A percentile compares a stretch with the other conserved stretches of the same genome.
phyloP scores from a whole-genome alignment of 2,113 vertebrate species.

The Lasiurus borealis region DNA sequence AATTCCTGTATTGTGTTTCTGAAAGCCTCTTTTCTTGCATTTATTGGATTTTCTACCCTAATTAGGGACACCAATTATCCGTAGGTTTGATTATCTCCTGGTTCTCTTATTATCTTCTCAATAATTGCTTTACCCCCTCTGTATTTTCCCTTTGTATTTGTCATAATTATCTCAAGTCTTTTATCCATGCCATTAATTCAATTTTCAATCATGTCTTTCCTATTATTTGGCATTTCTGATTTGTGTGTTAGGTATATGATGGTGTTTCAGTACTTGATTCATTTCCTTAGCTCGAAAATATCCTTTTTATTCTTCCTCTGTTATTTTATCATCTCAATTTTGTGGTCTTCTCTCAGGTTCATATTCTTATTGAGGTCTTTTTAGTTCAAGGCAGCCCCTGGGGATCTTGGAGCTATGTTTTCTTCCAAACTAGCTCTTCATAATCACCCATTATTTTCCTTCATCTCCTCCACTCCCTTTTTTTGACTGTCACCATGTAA shows the following conservation, averaged over 20 bases:
- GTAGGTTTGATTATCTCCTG: constrained; percentile 64
- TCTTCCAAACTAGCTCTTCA: neutral
- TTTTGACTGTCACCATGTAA: neutral
- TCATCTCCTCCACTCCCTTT: neutral
- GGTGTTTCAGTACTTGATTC: constrained; percentile 37
- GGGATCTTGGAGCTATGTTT: neutral
- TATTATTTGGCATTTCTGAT: constrained; percentile 63
- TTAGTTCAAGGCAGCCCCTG: neutral
- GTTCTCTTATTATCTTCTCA: constrained; percentile 46
- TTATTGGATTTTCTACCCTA: constrained; percentile 61
- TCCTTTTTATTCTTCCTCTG: neutral
- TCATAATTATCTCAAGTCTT: constrained; percentile 66
- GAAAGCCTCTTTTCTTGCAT: constrained; percentile 53
- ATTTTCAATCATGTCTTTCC: constrained; percentile 69
- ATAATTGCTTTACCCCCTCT: constrained; percentile 65
- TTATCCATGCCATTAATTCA: constrained; percentile 70
- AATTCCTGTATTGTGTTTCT: constrained; percentile 12
- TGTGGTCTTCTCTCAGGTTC: constrained; percentile 37
- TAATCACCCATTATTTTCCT: neutral
- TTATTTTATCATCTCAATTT: constrained; percentile 6
- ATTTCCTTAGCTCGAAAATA: constrained; percentile 46
- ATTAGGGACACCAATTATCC: constrained; percentile 66
- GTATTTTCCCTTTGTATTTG: constrained; percentile 52
- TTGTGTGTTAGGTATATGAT: constrained; percentile 43
- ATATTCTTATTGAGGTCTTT: constrained; percentile 17